Evolutionary conservation across 2,797 vertebrate species (phyloP), one percentile per base, ranked within the genome.

Genomic region (Rhinogobio ventralis): DNA sequence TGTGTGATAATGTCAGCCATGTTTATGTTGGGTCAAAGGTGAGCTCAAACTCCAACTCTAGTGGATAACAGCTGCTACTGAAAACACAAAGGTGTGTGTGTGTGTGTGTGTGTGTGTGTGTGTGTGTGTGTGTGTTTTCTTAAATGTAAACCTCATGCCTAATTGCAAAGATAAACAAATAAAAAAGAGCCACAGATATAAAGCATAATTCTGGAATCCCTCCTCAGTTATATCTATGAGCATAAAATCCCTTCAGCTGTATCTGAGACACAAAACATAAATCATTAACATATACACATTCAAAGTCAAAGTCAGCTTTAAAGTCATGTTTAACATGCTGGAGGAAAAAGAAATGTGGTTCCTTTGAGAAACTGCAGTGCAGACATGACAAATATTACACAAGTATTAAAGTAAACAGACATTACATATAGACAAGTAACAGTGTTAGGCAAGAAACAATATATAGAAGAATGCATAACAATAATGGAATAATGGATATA

Each of bases 271-370:
- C 30, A 33, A 11, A 33, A 23, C 28, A 36, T 53, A 75, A 55
- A 25, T 33, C 11, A 23, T 53, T 75, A 51, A 73, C 25, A 33
- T 7, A 75, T 28, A 7, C 51, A 20, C 23, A 9, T 14, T 74
- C 25, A 74, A 33, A 20, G 71, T 20, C 46, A 74, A 73, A 74
- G 15, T 74, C 49, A 75, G 72, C 72, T 74, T 74, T 30, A 36
- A 49, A 23, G 49, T 74, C 19, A 53, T 53, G 28, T 74, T 74
- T 33, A 53, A 33, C 19, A 49, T 28, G n/a, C 30, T 36, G 7
- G 62, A 36, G 30, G 20, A 23, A 53, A 30, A 36, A 36, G 3
- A 74, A 74, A 30, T 7, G 25, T 11, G 72, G 28, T 73, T 49
- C 15, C 9, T 33, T 74, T 28, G 33, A 49, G 72, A 55, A 75